Percentiles rank a stretch among this genome's conserved stretches.
These are phyloP conservation scores for Aptenodytes forsteri DNA, from an alignment of 2,113 vertebrate genomes.

Conservation along the genomic window DNA sequence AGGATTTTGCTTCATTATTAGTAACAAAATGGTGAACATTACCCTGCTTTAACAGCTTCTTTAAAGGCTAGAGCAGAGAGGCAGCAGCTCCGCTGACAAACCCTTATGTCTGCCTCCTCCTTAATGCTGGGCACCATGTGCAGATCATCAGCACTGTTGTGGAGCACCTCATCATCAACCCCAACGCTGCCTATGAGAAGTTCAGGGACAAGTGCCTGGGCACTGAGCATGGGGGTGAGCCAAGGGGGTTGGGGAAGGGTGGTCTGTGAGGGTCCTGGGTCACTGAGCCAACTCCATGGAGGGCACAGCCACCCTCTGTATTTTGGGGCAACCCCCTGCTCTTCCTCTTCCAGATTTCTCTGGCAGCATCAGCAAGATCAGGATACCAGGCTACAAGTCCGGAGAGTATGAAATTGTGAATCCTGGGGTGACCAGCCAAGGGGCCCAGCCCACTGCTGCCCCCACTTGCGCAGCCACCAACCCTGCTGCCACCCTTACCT, in stretches of 20 bases:
- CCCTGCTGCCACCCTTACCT: neutral
- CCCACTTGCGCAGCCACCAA: neutral
- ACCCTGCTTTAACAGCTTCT: neutral
- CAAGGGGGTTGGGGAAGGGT: neutral
- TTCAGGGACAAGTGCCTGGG: constrained; percentile 91
- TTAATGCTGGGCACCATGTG: neutral
- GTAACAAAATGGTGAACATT: neutral
- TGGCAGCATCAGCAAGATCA: constrained; percentile 87
- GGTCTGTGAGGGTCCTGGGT: neutral
- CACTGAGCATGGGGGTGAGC: constrained; percentile 87
- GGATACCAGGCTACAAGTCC: constrained; percentile 88
- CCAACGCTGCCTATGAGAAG: constrained; percentile 91
- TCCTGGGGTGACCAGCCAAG: neutral
- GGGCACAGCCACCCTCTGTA: neutral
- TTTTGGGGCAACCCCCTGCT: neutral
- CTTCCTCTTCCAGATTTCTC: constrained; percentile 66
- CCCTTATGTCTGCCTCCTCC: neutral
- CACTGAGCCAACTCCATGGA: neutral
- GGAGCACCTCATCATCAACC: constrained; percentile 91
- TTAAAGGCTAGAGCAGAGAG: neutral
- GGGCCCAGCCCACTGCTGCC: neutral
- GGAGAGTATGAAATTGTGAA: constrained; percentile 88
- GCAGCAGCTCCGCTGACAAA: neutral
- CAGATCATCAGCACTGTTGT: constrained; percentile 91
- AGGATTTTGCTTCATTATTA: neutral